Evolutionary conservation across 1,140 invertebrate species (phyloP), one percentile per base, ranked within the genome.

Genomic region (Chymomyza costata): DNA sequence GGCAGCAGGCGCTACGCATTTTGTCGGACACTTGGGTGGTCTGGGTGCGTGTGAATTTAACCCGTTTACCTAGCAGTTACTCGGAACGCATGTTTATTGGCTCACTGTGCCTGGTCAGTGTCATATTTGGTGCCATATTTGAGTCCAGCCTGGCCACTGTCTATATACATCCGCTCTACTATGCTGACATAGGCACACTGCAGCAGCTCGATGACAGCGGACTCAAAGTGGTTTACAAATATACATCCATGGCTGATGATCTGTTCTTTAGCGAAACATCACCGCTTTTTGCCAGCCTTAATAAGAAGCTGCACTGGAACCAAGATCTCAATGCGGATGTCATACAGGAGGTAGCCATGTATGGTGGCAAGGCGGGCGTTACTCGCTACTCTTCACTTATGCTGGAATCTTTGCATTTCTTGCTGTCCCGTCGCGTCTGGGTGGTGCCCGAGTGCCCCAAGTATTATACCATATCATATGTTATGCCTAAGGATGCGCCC

Each of bases 181-280:
- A 87, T 31, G 68, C 71, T 8, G 82, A 88, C 14, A 86, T 87
- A 2, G 65, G 81, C 10, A 86, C 86, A 0, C 47, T 87, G 30
- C 55, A 85, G 38, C 78, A 88, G 13, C 31, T 87, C 31, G 86
- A 86, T 16, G 59, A 86, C 3, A 86, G 82, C 8, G 84, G 85
- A 5, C 41, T 82, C 2, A 51, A 67, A 21, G 71, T 86, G 3
- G 54, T 83, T 6, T 85, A 83, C 38, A 86, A 85, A 17, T 85
- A 83, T 54, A 62, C 56, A n/a, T 82, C 82, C 1, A 85, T 85
- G 73, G 73, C 69, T 3, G 84, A 86, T 34, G 84, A 85, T 58
- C 15, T 85, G 30, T 84, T 85, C 48, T 82, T 84, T 6, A 82
- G 81, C 31, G 81, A 85, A 13, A 76, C 82, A 2, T 86, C 83